Evolutionary conservation across 1,140 invertebrate genomes (phyloP).

Genomic region (Gonioctena quinquepunctata): DNA sequence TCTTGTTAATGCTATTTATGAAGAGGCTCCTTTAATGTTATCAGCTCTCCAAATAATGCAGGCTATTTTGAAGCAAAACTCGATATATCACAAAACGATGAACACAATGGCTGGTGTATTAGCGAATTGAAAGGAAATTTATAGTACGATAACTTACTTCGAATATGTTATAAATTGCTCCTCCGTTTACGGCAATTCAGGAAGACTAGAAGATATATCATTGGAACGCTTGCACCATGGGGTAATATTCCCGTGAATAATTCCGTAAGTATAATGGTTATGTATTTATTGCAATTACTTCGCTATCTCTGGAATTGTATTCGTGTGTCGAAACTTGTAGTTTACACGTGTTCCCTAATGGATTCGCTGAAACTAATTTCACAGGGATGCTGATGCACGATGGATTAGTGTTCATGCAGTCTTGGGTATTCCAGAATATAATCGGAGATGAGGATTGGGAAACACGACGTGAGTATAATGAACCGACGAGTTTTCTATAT

Average conservation of each 20-base stretch:
- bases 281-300: background rate
- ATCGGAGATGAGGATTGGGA: no score
- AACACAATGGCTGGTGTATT: background rate
- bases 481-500: no score
- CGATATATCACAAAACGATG: no score
- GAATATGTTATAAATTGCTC: background rate
- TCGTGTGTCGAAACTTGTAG: background rate
- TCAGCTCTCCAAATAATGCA: no score
- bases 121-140: background rate
- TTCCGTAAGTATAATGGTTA: constrained; percentile 5
- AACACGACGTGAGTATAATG: no score
- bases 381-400: background rate
- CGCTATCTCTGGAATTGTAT: background rate
- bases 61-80: no score
- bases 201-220: constrained; percentile 4
- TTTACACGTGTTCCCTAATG: background rate
- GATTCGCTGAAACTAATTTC: constrained; percentile 4
- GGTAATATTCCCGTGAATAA: constrained; percentile 8
- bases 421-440: no score
- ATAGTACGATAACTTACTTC: background rate
- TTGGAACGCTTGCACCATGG: background rate
- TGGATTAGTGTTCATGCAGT: background rate
- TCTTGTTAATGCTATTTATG: no score
- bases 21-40: no score
- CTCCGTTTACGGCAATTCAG: background rate